Percentiles rank a stretch among this genome's conserved stretches.
Evolutionary conservation across 2,888 invertebrate species (phyloP).

Genomic region (Phymatocera aterrima): DNA sequence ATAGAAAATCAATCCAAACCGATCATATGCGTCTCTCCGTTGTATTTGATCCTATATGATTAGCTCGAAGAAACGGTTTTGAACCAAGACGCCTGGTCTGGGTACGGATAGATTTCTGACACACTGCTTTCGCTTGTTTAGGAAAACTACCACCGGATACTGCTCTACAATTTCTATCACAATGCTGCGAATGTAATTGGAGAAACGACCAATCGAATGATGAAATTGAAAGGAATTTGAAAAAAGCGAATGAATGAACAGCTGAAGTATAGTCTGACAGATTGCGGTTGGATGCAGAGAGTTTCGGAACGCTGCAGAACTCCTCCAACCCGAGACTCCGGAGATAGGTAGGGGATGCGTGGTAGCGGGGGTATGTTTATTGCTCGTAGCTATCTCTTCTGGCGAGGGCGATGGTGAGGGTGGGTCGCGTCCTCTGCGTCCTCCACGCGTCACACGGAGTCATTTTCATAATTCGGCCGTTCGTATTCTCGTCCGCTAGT

Average conservation of each 20-base stretch:
- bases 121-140: too few species aligned
- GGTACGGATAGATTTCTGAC: too few species aligned
- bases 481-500: constrained; percentile 77
- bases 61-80: too few species aligned
- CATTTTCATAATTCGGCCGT: constrained; percentile 80
- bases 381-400: constrained; percentile 73
- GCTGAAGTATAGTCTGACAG: constrained; percentile 3
- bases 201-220: too few species aligned
- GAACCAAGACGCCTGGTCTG: too few species aligned
- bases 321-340: not conserved
- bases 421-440: constrained; percentile 44
- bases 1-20: not conserved
- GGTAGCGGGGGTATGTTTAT: constrained; percentile 70
- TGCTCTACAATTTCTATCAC: too few species aligned
- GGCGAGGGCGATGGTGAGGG: constrained; percentile 67
- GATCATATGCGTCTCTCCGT: not conserved
- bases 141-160: too few species aligned
- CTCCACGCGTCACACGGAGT: constrained; percentile 74
- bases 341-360: not conserved
- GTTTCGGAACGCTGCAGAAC: constrained; percentile 37
- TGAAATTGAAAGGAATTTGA: constrained; percentile 4
- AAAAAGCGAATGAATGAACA: not conserved
- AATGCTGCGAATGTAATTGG: too few species aligned
- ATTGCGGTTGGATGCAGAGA: constrained; percentile 29
- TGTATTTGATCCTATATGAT: too few species aligned